Conservation (phyloP, 2,797 vertebrate genomes). For the Melanotaenia pygmaea region DNA sequence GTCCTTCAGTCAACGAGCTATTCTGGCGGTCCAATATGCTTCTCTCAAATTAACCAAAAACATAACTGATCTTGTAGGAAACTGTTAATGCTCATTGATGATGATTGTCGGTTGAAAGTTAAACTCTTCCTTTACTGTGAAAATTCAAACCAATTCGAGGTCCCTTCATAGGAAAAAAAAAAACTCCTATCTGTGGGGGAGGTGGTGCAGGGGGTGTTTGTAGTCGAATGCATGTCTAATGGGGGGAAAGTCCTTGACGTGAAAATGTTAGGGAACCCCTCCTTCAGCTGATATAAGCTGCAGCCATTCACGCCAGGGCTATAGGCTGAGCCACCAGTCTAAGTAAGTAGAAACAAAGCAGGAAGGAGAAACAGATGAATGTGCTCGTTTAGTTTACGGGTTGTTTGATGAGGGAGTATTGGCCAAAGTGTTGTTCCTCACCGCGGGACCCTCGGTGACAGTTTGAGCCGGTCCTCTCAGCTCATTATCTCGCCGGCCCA, state of each 20-base stretch:
- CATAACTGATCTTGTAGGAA: not conserved
- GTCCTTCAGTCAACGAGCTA: not conserved
- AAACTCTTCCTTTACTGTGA: conserved; percentile 13
- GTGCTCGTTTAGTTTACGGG: conserved; percentile 82
- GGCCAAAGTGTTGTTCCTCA: conserved; percentile 82
- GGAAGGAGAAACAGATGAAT: conserved; percentile 81
- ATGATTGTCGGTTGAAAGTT: conserved; percentile 1
- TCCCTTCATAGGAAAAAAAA: conserved; percentile 7
- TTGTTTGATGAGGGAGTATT: conserved; percentile 82
- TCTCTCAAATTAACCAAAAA: not conserved
- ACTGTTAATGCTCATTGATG: not conserved
- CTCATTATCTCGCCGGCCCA: conserved; percentile 84
- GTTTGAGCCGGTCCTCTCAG: conserved; percentile 83
- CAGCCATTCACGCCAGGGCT: conserved; percentile 61
- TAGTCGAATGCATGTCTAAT: conserved; percentile 72
- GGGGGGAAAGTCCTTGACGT: conserved; percentile 64
- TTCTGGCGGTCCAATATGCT: not conserved
- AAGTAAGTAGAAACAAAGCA: conserved; percentile 77
- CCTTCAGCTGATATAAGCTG: conserved; percentile 65
- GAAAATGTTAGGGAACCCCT: conserved; percentile 64
- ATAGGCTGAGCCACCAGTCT: conserved; percentile 77
- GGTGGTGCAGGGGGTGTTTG: conserved; percentile 42
- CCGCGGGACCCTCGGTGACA: conserved; percentile 82
- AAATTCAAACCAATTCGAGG: conserved; percentile 31
- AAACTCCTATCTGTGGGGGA: conserved; percentile 12